A percentile compares a stretch with the other conserved stretches of the same genome.
These are phyloP conservation scores for Chloromyia formosa DNA, from an alignment of 2,888 invertebrate species.

Conservation along the genomic window DNA sequence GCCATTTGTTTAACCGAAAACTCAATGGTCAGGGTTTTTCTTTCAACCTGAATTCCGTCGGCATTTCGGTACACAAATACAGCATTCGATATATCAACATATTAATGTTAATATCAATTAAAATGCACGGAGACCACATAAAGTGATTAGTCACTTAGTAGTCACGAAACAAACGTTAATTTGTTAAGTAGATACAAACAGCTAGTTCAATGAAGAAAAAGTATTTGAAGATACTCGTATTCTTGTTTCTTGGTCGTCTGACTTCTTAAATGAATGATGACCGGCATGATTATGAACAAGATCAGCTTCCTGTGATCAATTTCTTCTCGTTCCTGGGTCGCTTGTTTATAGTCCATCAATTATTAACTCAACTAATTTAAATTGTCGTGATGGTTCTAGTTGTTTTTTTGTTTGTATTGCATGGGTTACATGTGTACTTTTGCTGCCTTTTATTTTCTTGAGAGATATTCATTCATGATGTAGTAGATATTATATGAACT, in stretches of 20 bases:
- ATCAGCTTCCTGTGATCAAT: slow-evolving; percentile 36
- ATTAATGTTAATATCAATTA: slow-evolving; percentile 14
- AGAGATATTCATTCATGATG: no score
- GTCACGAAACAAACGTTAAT: slow-evolving; percentile 35
- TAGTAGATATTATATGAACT: no score
- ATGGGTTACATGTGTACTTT: no score
- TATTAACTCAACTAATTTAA: slow-evolving; percentile 21
- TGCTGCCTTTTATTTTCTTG: no score
- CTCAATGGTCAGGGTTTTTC: no score
- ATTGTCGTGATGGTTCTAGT: slow-evolving; percentile 25
- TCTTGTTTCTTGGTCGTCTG: not conserved
- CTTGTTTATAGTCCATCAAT: slow-evolving; percentile 39
- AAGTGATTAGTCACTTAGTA: slow-evolving; percentile 27
- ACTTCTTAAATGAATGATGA: slow-evolving; percentile 14
- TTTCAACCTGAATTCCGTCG: no score
- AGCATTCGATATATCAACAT: no score
- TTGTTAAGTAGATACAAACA: slow-evolving; percentile 13
- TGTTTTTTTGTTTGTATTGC: no score
- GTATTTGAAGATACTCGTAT: not conserved
- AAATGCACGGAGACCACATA: not conserved
- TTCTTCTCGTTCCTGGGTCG: slow-evolving; percentile 18
- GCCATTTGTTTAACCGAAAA: no score
- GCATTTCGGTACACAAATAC: no score
- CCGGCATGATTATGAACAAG: slow-evolving; percentile 30
- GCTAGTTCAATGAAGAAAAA: no score